phyloP scores from a whole-genome alignment of 1,140 invertebrate species.

The Camponotus pennsylvanicus region DNA sequence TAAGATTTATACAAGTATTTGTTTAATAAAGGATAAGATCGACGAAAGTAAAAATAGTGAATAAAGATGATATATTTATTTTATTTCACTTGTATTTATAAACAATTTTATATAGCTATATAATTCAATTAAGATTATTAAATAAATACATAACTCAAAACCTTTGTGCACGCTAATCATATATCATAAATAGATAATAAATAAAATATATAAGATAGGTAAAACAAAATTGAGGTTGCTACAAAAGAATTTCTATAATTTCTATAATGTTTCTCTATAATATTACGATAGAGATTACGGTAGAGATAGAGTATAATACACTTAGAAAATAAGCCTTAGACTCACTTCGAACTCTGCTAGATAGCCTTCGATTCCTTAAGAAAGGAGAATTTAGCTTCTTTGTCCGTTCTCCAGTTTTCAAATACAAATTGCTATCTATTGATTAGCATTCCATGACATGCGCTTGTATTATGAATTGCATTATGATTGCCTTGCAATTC shows the following conservation, averaged over 20 bases:
- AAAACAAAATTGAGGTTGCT: too few relatives aligned
- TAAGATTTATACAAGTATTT: background rate
- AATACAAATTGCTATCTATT: background rate
- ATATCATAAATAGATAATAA: too few relatives aligned
- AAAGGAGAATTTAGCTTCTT: background rate
- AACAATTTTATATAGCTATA: background rate
- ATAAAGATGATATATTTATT: background rate
- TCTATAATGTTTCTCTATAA: too few relatives aligned
- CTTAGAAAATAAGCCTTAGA: background rate
- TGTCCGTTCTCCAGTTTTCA: background rate
- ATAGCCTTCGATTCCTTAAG: too few relatives aligned
- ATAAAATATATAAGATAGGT: too few relatives aligned
- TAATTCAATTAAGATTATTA: background rate
- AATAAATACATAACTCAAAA: background rate
- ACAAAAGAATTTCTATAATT: too few relatives aligned
- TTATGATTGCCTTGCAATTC: background rate
- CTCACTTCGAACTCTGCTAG: background rate
- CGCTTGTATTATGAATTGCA: background rate
- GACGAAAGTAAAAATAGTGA: background rate
- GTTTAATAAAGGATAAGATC: background rate
- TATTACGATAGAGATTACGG: too few relatives aligned
- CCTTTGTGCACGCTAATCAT: too few relatives aligned
- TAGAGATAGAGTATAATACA: too few relatives aligned
- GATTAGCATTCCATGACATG: constrained; percentile 2
- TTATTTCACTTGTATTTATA: background rate